These are phyloP conservation scores for Zelleria hepariella DNA, from an alignment of 2,888 invertebrate species.

Conservation along the genomic window DNA sequence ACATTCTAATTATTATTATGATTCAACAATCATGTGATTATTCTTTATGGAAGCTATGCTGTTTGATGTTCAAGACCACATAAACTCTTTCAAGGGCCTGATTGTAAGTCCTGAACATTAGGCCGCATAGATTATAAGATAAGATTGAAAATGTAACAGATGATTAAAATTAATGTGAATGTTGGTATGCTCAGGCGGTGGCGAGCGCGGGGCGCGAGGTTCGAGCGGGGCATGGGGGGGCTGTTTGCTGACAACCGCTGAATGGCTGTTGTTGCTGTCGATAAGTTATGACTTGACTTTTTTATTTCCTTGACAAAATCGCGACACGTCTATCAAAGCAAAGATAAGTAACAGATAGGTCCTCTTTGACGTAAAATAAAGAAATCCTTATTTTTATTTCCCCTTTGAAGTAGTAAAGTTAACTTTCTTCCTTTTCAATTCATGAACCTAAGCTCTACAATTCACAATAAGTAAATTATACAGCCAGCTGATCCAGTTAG, in stretches of 20 bases:
- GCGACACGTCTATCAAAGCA: conserved; percentile 36
- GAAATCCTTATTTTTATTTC: neutral
- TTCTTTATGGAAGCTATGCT: neutral
- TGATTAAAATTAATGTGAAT: conserved; percentile 50
- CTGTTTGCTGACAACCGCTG: conserved; percentile 69
- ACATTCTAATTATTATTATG: neutral
- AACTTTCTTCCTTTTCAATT: neutral
- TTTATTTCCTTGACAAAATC: conserved; percentile 56
- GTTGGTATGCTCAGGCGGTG: conserved; percentile 70
- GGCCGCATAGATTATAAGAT: neutral
- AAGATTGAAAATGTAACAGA: neutral
- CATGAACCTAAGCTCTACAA: too few relatives aligned
- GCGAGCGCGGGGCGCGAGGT: conserved; percentile 62
- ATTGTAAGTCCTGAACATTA: neutral
- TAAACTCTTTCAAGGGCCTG: neutral
- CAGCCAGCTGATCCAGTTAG: conserved; percentile 19
- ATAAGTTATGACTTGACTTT: conserved; percentile 71
- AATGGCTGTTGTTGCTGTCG: conserved; percentile 66
- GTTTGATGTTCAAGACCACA: neutral
- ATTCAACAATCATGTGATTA: neutral
- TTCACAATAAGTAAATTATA: neutral
- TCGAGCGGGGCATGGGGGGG: conserved; percentile 52
- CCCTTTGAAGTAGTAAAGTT: neutral
- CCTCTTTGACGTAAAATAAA: neutral
- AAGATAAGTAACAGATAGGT: neutral